Percentiles rank a stretch among this genome's conserved stretches.
Conservation (phyloP, 2,113 vertebrate species). For the Scatophagus argus region DNA sequence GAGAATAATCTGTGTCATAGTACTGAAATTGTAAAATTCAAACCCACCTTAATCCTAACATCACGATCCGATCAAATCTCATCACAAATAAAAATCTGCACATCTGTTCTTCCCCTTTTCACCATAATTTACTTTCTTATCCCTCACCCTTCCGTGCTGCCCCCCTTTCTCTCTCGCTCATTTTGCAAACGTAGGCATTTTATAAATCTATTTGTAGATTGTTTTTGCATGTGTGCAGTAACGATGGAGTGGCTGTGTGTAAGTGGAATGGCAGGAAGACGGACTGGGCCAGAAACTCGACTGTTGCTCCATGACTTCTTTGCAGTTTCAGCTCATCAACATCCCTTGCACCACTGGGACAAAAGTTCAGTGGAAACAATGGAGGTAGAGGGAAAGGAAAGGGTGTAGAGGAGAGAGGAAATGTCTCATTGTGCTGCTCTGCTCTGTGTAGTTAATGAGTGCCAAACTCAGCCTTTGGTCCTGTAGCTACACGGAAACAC, state of each 20-base stretch:
- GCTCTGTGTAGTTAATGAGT: not conserved
- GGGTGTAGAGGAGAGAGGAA: conserved; percentile 58
- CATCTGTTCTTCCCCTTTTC: conserved; percentile 59
- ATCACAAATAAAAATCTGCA: conserved; percentile 45
- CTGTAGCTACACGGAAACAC: conserved; percentile 43
- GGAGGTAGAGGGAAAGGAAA: conserved; percentile 47
- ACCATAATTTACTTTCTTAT: conserved; percentile 29
- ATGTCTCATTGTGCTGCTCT: conserved; percentile 47
- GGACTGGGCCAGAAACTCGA: not conserved
- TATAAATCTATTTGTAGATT: conserved; percentile 32
- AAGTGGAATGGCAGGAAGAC: conserved; percentile 25
- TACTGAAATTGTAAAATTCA: conserved; percentile 11
- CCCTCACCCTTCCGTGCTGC: conserved; percentile 5
- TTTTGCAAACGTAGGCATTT: conserved; percentile 57
- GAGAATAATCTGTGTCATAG: not conserved
- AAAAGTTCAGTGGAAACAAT: conserved; percentile 61
- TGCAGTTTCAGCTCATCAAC: not conserved
- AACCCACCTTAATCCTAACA: conserved; percentile 72
- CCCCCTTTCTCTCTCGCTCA: conserved; percentile 25
- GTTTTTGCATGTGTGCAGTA: conserved; percentile 18
- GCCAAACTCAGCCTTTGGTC: conserved; percentile 28
- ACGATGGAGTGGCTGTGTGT: not conserved
- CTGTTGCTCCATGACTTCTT: not conserved
- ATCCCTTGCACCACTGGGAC: not conserved
- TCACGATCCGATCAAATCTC: conserved; percentile 58